A percentile compares a stretch with the other conserved stretches of the same genome.
phyloP scores from a whole-genome alignment of 1,140 invertebrate genomes.

The Vollenhovia emeryi region DNA sequence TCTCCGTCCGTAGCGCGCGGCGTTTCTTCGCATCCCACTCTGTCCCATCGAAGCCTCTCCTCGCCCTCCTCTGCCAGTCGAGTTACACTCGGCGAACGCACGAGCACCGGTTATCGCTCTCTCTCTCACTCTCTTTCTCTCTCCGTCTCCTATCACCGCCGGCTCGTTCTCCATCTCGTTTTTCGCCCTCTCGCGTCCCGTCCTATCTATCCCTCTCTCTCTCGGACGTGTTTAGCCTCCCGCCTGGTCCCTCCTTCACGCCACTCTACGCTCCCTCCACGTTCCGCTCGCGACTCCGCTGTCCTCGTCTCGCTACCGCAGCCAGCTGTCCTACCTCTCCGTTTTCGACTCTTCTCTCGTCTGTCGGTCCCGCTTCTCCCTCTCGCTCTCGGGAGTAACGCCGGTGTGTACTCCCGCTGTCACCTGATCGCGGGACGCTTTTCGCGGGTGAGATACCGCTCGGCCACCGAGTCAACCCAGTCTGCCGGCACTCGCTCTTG shows the following conservation, averaged over 20 bases:
- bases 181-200: slow-evolving; percentile 33
- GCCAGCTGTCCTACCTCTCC: slow-evolving; percentile 67
- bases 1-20: slow-evolving; percentile 32
- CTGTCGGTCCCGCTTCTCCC: slow-evolving; percentile 60
- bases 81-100: slow-evolving; percentile 69
- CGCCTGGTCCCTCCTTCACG: slow-evolving; percentile 36
- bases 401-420: slow-evolving; percentile 78
- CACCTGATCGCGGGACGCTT: slow-evolving; percentile 83
- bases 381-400: slow-evolving; percentile 70
- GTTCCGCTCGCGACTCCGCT: slow-evolving; percentile 60
- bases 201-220: slow-evolving; percentile 11
- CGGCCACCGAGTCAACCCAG: slow-evolving; percentile 82
- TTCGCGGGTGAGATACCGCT: slow-evolving; percentile 83
- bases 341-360: slow-evolving; percentile 68
- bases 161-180: slow-evolving; percentile 42
- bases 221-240: slow-evolving; percentile 64
- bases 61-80: slow-evolving; percentile 50
- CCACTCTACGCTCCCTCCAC: slow-evolving; percentile 61
- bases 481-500: slow-evolving; percentile 73
- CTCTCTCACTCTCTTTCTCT: slow-evolving; percentile 40
- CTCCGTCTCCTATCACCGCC: slow-evolving; percentile 37
- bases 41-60: slow-evolving; percentile 16
- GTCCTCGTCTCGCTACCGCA: slow-evolving; percentile 59
- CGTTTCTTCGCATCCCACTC: slow-evolving; percentile 46
- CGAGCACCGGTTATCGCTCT: slow-evolving; percentile 67